Base-by-base conservation (phyloP, 92 coral and sea anemone species). In the Porites evermanni region DNA sequence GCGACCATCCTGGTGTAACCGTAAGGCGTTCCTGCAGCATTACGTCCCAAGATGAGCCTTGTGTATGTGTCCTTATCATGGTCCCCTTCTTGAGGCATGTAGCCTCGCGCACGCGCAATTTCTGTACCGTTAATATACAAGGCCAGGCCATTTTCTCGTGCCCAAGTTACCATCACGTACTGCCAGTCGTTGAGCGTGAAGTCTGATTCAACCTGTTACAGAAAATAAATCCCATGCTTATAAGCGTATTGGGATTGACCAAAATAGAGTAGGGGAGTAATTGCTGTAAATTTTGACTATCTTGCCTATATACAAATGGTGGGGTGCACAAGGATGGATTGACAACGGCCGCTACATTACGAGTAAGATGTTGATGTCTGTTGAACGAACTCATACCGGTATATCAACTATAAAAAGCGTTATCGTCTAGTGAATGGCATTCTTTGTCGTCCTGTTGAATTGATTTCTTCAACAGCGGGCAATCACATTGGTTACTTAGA, bases 1-100 rank as follows among this genome's bases (percentile, higher is more conserved):
- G 93, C 84, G 72, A 93, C 73, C 96, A 97, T 95, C 81, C 94
- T 96, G 53, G 98, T 96, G 93, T 95, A 91, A 20, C 98, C 96
- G 70, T 97, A 97, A 1, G 99, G 99, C 20, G 95, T 94, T 18
- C 96, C 98, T 9, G 94, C 98, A 23, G 93, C 70, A 79, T 88
- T 94, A 53, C 99, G 99, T n/a, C 98, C 99, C 58, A 97, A 86
- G 9, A 94, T 90, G 59, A 97, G 87, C 56, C 91, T 98, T 2
- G 94, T 95, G 82, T 79, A 85, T 13, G 90, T 63, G 83, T 97
- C 99, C 52, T 77, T 64, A 18, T 91, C 86, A 68, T 97, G 99
- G 32, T 93, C 94, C 2, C 98, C 97, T 64, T 94, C 93, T 82
- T 97, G 93, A 51, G 95, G 93, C 71, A 97, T 91, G 47, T 83